Conservation (phyloP, 2,797 vertebrate species). For the Tadarida brasiliensis region DNA sequence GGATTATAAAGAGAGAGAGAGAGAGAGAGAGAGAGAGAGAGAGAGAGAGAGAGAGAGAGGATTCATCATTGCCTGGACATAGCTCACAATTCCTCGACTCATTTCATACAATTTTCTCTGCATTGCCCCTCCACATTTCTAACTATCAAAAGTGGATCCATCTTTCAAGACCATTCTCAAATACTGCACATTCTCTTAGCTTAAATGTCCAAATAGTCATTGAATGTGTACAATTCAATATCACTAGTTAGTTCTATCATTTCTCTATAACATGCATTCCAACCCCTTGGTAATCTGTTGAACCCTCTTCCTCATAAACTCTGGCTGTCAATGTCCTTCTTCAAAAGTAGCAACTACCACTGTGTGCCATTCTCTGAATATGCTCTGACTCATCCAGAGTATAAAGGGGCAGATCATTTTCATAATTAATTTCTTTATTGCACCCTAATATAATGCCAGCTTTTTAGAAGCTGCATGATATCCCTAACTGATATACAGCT, state of each 20-base stretch:
- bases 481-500: slow-evolving; percentile 51
- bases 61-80: neutral
- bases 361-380: neutral
- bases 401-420: slow-evolving; percentile 17
- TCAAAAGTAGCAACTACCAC: neutral
- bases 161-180: slow-evolving; percentile 35
- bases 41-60: neutral
- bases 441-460: slow-evolving; percentile 51
- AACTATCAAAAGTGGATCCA: neutral
- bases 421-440: slow-evolving; percentile 76
- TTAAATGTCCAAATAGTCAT: neutral
- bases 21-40: neutral
- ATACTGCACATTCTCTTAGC: neutral
- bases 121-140: neutral
- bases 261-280: neutral
- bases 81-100: neutral
- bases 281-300: neutral
- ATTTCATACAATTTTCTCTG: neutral
- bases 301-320: neutral
- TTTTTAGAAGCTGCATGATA: neutral
- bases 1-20: too few species aligned
- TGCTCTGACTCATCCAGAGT: slow-evolving; percentile 31
- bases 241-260: neutral
- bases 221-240: neutral
- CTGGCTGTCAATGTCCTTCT: neutral